Percentiles rank a stretch among this genome's conserved stretches.
phyloP scores from a whole-genome alignment of 2,888 invertebrate species.

The Melitaea athalia region DNA sequence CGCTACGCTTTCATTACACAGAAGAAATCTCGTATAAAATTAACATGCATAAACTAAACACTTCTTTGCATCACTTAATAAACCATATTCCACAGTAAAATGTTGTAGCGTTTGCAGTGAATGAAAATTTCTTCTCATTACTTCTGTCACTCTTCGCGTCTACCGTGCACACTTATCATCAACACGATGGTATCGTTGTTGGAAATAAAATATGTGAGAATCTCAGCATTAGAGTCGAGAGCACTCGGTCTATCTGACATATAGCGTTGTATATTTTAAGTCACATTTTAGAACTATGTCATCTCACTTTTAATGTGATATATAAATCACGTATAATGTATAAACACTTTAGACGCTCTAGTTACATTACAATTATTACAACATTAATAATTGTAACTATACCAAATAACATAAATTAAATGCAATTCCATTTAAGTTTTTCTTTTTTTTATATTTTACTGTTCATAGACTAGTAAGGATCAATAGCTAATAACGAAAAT shows the following conservation, averaged over 20 bases:
- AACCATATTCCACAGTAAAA: constrained; percentile 34
- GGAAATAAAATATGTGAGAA: constrained; percentile 44
- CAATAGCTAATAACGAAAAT: not conserved
- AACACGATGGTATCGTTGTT: constrained; percentile 42
- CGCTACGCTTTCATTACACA: constrained; percentile 24
- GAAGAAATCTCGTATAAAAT: constrained; percentile 27
- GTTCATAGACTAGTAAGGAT: too few relatives aligned
- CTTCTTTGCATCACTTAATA: constrained; percentile 35
- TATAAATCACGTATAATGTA: too few relatives aligned
- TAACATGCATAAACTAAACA: constrained; percentile 38
- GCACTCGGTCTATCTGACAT: constrained; percentile 28
- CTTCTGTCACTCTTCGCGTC: constrained; percentile 41
- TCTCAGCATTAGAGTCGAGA: constrained; percentile 38
- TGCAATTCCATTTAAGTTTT: too few relatives aligned
- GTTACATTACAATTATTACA: too few relatives aligned
- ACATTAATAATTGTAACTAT: too few relatives aligned
- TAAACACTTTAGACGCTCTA: too few relatives aligned
- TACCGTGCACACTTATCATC: constrained; percentile 43
- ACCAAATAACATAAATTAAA: too few relatives aligned
- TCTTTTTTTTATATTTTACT: too few relatives aligned
- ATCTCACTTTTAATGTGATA: not conserved
- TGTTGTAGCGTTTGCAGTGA: constrained; percentile 39
- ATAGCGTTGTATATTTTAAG: constrained; percentile 22
- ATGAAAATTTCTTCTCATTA: constrained; percentile 44
- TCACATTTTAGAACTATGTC: constrained; percentile 7